phyloP scores from a whole-genome alignment of 2,113 vertebrate species.

The Theristicus caerulescens region DNA sequence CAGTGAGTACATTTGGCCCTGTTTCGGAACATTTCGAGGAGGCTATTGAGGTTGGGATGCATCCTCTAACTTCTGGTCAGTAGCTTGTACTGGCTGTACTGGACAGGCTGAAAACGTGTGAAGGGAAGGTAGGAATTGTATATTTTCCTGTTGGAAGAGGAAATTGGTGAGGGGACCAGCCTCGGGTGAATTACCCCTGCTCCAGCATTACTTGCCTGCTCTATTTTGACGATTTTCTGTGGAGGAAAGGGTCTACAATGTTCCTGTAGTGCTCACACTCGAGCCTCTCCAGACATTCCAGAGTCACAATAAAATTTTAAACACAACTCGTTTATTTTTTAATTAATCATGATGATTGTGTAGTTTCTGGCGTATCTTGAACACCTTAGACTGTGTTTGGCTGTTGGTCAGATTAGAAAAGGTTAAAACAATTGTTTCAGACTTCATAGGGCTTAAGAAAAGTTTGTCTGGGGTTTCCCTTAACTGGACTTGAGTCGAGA shows the following conservation, averaged over 20 bases:
- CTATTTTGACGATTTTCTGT: background rate
- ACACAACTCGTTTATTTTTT: background rate
- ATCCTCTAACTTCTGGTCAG: background rate
- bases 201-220: background rate
- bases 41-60: background rate
- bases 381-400: background rate
- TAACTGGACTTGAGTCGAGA: background rate
- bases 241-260: background rate
- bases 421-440: background rate
- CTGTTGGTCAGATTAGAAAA: background rate
- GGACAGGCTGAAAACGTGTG: background rate
- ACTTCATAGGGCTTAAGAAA: background rate
- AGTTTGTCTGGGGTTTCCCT: background rate
- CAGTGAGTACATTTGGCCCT: background rate
- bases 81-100: background rate
- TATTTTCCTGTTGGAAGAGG: background rate
- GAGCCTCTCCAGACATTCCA: background rate
- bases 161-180: background rate
- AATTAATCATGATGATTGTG: background rate
- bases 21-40: background rate
- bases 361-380: background rate
- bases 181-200: background rate
- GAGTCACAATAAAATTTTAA: background rate
- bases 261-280: background rate
- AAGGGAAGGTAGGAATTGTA: background rate